Evolutionary conservation across 2,113 vertebrate species (phyloP), one percentile per base, ranked within the genome.

Genomic region (Sander lucioperca): DNA sequence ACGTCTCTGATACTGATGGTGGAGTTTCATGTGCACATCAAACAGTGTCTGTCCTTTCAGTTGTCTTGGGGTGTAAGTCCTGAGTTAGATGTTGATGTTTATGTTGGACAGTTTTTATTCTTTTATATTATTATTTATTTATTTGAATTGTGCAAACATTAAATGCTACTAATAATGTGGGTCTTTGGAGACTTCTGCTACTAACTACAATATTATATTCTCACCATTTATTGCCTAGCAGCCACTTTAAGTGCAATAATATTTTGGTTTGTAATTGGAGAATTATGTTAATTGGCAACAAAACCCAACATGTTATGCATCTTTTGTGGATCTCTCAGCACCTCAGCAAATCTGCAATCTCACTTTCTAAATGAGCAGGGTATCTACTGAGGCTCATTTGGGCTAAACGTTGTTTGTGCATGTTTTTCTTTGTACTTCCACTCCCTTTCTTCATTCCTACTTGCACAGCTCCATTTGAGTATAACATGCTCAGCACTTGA

Each of bases 241-340:
- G 76, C 59, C 21, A 10, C 39, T 63, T 59, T 45, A 65, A 67
- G 23, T 66, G 58, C 19, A 30, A 36, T 73, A 25, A 58, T 72
- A 30, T 50, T 74, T 45, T 57, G 19, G 48, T 59, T 76, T 86
- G 70, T 79, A 61, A 82, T 71, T 67, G 36, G 33, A 85, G 51
- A 51, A 56, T 69, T 15, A 61, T 70, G 36, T 56, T 80, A 79
- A 74, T 48, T 80, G 58, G 21, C 53, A 89, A 71, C 36, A 59
- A 77, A 74, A 76, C 13, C 16, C 21, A 54, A 45, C 53, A 61
- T 64, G 58, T 77, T 48, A 82, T 79, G 61, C 56, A 69, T 74
- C 75, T 72, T 75, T 43, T 70, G 78, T 80, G 78, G 16, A 30
- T 74, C 56, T 57, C 25, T 57, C 5, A 48, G 68, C 57, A 53